These are phyloP conservation scores for Murina feae DNA, from an alignment of 2,113 vertebrate species.

Conservation along the genomic window DNA sequence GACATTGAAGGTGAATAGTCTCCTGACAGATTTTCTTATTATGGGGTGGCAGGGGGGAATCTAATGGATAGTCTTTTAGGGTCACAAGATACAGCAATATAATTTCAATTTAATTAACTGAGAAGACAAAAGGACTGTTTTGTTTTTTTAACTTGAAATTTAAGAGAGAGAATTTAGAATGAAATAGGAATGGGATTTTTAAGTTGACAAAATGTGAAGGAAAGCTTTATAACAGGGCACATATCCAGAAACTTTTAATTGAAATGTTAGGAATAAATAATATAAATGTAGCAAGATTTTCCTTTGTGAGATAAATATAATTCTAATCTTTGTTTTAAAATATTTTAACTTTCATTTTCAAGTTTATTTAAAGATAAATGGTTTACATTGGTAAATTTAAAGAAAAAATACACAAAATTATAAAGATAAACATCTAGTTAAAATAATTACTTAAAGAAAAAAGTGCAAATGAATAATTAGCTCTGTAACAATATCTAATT, in stretches of 20 bases:
- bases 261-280: background rate
- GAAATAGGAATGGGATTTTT: background rate
- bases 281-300: background rate
- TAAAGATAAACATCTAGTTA: background rate
- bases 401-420: background rate
- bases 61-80: background rate
- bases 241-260: background rate
- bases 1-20: constrained; percentile 34
- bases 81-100: background rate
- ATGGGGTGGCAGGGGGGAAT: background rate
- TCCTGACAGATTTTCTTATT: background rate
- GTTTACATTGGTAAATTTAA: background rate
- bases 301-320: background rate
- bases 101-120: background rate
- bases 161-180: background rate
- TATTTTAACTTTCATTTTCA: background rate
- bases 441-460: background rate
- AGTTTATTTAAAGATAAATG: background rate
- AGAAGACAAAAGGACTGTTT: background rate
- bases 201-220: background rate
- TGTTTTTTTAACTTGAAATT: background rate
- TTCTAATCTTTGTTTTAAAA: background rate
- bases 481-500: constrained; percentile 25
- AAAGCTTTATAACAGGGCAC: background rate
- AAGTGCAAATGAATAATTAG: background rate